These are phyloP conservation scores for Narcine bancroftii DNA, from an alignment of 2,113 vertebrate species.

Conservation along the genomic window DNA sequence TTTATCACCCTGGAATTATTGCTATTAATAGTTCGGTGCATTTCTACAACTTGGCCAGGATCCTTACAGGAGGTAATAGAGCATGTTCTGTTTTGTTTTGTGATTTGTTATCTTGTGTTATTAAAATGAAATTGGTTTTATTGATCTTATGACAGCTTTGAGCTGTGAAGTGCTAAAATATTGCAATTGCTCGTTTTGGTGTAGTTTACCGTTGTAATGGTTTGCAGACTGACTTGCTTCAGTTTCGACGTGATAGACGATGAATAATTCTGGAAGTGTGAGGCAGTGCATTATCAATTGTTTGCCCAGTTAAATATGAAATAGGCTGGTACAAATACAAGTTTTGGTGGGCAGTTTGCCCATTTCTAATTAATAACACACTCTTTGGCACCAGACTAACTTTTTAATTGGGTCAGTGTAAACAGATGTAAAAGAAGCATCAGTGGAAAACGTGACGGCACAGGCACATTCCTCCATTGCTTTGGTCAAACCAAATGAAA, in stretches of 20 bases:
- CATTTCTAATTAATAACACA: background rate
- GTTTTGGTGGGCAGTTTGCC: background rate
- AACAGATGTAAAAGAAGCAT: slow-evolving; percentile 12
- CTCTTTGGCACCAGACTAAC: background rate
- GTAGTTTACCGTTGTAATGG: background rate
- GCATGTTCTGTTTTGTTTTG: background rate
- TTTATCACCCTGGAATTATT: slow-evolving; percentile 27
- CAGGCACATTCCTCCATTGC: background rate
- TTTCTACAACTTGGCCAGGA: slow-evolving; percentile 15
- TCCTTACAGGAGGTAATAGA: background rate
- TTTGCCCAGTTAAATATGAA: background rate
- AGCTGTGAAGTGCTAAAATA: background rate
- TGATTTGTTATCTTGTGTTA: background rate
- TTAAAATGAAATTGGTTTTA: background rate
- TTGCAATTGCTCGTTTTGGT: background rate
- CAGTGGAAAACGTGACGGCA: background rate
- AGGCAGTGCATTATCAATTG: background rate
- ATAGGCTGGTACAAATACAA: background rate
- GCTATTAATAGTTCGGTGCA: background rate
- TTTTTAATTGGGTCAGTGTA: background rate
- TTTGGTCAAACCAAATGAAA: background rate
- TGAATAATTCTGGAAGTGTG: slow-evolving; percentile 5
- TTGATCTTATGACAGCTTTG: background rate
- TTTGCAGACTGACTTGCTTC: background rate
- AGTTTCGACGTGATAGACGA: background rate